These are phyloP conservation scores for Gadus macrocephalus DNA, from an alignment of 2,113 vertebrate species.

Conservation along the genomic window DNA sequence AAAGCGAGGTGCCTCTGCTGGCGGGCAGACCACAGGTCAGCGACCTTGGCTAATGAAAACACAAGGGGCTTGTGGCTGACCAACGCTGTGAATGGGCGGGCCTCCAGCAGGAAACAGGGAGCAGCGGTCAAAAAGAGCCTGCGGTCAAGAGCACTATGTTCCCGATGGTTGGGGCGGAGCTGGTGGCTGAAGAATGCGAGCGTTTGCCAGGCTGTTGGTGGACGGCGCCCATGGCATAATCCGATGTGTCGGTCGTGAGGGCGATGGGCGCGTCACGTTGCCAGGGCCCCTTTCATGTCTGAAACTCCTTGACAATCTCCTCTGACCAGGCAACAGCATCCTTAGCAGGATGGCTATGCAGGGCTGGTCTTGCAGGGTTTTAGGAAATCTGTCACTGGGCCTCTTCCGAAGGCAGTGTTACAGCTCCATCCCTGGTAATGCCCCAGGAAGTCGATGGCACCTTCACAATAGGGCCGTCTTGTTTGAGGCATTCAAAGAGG, in stretches of 20 bases:
- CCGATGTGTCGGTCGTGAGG: background rate
- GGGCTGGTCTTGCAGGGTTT: background rate
- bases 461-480: slow-evolving; percentile 4
- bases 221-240: background rate
- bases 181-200: too few species aligned
- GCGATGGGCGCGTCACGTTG: background rate
- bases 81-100: background rate
- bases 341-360: slow-evolving; percentile 4
- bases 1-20: background rate
- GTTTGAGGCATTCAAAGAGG: background rate
- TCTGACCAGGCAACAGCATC: background rate
- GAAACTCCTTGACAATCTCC: background rate
- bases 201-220: too few species aligned
- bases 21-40: background rate
- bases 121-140: background rate
- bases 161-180: too few species aligned
- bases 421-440: background rate
- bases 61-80: background rate
- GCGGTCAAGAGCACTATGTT: too few species aligned
- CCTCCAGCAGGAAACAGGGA: background rate
- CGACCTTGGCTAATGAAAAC: background rate
- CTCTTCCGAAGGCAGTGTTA: too few species aligned
- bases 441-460: slow-evolving; percentile 2
- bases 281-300: background rate
- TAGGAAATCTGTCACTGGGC: too few species aligned